Percentiles rank a stretch among this genome's conserved stretches.
These are phyloP conservation scores for Platycheirus rosarum DNA, from an alignment of 2,888 invertebrate genomes.

Conservation along the genomic window DNA sequence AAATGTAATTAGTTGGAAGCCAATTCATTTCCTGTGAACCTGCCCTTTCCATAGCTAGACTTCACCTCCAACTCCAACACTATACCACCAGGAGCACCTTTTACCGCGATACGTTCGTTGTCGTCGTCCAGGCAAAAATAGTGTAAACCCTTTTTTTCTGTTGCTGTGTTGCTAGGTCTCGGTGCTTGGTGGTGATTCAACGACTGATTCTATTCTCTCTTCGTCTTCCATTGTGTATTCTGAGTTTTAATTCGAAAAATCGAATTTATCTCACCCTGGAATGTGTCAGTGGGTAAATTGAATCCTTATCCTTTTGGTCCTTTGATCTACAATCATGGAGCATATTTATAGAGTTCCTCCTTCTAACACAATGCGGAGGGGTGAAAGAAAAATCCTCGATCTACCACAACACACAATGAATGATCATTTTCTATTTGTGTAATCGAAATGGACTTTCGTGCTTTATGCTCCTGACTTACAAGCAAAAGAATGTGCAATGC, in stretches of 20 bases:
- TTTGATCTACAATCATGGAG: slow-evolving; percentile 44
- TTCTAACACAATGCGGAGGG: neutral
- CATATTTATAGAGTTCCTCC: neutral
- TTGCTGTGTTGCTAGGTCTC: slow-evolving; percentile 3
- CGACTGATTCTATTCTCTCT: slow-evolving; percentile 6
- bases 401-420: slow-evolving; percentile 40
- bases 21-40: slow-evolving; percentile 74
- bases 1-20: slow-evolving; percentile 81
- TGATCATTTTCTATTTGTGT: slow-evolving; percentile 50
- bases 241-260: slow-evolving; percentile 49
- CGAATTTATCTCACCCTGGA: slow-evolving; percentile 46
- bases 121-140: slow-evolving; percentile 14
- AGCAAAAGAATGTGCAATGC: slow-evolving; percentile 21
- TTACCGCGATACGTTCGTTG: slow-evolving; percentile 8
- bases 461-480: neutral
- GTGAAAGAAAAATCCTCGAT: slow-evolving; percentile 20
- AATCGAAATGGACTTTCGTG: slow-evolving; percentile 44
- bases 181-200: slow-evolving; percentile 28
- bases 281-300: slow-evolving; percentile 64
- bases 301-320: slow-evolving; percentile 61
- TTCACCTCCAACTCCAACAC: neutral
- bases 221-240: neutral
- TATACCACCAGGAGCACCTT: neutral
- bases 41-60: too few species aligned
- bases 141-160: slow-evolving; percentile 46